phyloP scores from a whole-genome alignment of 2,113 vertebrate genomes.

The Cyrtonyx montezumae region DNA sequence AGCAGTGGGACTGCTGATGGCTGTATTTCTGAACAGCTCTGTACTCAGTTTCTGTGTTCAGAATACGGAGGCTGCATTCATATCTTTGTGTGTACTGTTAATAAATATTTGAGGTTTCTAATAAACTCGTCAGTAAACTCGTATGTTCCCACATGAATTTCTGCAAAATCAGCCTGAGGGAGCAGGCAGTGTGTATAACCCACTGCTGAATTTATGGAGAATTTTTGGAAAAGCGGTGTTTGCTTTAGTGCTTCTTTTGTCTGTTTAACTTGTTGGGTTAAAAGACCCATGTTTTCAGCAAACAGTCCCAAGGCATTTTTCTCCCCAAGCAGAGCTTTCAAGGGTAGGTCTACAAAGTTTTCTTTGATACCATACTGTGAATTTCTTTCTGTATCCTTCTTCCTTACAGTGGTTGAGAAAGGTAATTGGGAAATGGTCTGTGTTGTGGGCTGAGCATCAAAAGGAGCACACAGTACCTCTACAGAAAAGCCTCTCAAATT shows the following conservation, averaged over 20 bases:
- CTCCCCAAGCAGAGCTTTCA: not conserved
- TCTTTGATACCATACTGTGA: not conserved
- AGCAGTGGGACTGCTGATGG: not conserved
- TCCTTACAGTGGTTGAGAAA: not conserved
- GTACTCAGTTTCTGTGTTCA: not conserved
- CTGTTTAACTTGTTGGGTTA: conserved; percentile 8
- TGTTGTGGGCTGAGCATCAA: not conserved
- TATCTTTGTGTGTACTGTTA: not conserved
- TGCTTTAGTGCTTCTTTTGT: conserved; percentile 40
- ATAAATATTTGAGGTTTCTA: conserved; percentile 17
- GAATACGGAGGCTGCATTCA: not conserved
- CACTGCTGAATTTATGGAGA: not conserved
- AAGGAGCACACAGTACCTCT: not conserved
- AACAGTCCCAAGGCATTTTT: conserved; percentile 11
- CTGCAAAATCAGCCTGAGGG: not conserved
- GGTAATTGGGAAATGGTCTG: not conserved
- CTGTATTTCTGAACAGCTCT: not conserved
- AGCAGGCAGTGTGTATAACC: not conserved
- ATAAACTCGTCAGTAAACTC: not conserved
- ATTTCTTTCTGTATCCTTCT: not conserved
- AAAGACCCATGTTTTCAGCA: not conserved
- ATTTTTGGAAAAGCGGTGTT: not conserved
- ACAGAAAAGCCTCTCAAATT: not conserved
- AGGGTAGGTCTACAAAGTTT: not conserved
- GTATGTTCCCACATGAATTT: conserved; percentile 1